Percentiles rank a stretch among this genome's conserved stretches.
Conservation (phyloP, 2,113 vertebrate genomes). For the Solea senegalensis region DNA sequence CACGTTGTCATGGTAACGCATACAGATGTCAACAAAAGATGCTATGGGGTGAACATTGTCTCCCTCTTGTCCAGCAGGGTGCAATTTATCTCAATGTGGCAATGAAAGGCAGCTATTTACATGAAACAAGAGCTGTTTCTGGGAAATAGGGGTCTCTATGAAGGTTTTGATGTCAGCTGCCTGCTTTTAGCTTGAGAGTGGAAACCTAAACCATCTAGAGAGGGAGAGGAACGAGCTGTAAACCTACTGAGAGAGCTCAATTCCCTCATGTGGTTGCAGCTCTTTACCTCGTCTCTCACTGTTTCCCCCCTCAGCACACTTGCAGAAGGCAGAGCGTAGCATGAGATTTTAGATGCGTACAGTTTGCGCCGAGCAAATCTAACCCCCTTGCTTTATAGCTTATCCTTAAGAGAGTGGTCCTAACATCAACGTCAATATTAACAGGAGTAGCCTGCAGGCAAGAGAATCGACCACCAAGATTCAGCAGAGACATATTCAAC, state of each 20-base stretch:
- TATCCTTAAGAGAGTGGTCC: slow-evolving; percentile 78
- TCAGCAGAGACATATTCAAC: slow-evolving; percentile 67
- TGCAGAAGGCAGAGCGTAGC: slow-evolving; percentile 32
- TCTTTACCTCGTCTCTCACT: slow-evolving; percentile 58
- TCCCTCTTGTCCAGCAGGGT: slow-evolving; percentile 65
- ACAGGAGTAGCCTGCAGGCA: slow-evolving; percentile 77
- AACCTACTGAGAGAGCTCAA: slow-evolving; percentile 52
- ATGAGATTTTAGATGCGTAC: slow-evolving; percentile 61
- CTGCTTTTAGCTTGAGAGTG: slow-evolving; percentile 71
- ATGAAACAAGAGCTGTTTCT: slow-evolving; percentile 73
- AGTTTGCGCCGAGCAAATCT: slow-evolving; percentile 64
- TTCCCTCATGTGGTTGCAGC: slow-evolving; percentile 57
- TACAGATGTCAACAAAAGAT: slow-evolving; percentile 65
- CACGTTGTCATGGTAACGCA: slow-evolving; percentile 65
- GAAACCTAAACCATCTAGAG: slow-evolving; percentile 71
- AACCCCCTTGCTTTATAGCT: slow-evolving; percentile 68
- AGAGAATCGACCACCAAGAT: slow-evolving; percentile 73
- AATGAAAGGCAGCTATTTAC: slow-evolving; percentile 71
- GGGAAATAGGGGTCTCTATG: slow-evolving; percentile 68
- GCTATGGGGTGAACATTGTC: slow-evolving; percentile 58
- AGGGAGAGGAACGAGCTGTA: slow-evolving; percentile 47
- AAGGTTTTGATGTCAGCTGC: slow-evolving; percentile 75
- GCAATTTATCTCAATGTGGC: slow-evolving; percentile 72
- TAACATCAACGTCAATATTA: slow-evolving; percentile 81
- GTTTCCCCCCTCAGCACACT: slow-evolving; percentile 42